Evolutionary conservation across 1,140 invertebrate species (phyloP).

Genomic region (Sarcophaga peregrina): DNA sequence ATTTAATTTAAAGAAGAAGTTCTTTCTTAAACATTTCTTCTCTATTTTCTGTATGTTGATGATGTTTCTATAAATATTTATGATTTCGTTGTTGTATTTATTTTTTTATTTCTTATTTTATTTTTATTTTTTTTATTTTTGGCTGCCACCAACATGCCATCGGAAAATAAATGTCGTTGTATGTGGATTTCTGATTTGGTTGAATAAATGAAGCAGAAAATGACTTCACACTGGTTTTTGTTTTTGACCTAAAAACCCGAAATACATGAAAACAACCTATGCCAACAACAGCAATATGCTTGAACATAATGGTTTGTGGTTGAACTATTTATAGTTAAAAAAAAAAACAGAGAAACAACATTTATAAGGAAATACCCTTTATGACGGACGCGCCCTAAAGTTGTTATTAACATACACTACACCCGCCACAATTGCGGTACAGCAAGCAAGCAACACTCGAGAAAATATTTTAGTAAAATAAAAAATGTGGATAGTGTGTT

Average conservation of each 20-base stretch:
- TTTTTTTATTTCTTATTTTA: too few species aligned
- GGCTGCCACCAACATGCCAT: not conserved
- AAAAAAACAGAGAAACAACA: not conserved
- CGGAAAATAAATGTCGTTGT: not conserved
- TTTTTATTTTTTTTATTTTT: conserved; percentile 7
- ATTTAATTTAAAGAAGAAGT: too few species aligned
- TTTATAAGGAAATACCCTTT: not conserved
- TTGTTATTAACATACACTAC: not conserved
- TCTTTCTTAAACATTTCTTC: too few species aligned
- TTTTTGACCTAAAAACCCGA: conserved; percentile 13
- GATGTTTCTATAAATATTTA: not conserved
- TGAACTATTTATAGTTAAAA: not conserved
- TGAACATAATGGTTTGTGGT: not conserved
- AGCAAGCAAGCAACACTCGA: not conserved
- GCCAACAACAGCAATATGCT: not conserved
- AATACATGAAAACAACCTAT: not conserved
- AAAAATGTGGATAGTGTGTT: too few species aligned
- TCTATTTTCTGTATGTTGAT: not conserved
- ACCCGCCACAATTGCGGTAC: not conserved
- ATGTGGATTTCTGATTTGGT: not conserved
- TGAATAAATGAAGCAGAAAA: conserved; percentile 17
- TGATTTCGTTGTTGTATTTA: not conserved
- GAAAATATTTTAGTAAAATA: not conserved
- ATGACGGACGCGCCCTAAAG: conserved; percentile 17
- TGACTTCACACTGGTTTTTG: conserved; percentile 17